phyloP scores from a whole-genome alignment of 1,140 invertebrate genomes.

The Drosophila murphyi region DNA sequence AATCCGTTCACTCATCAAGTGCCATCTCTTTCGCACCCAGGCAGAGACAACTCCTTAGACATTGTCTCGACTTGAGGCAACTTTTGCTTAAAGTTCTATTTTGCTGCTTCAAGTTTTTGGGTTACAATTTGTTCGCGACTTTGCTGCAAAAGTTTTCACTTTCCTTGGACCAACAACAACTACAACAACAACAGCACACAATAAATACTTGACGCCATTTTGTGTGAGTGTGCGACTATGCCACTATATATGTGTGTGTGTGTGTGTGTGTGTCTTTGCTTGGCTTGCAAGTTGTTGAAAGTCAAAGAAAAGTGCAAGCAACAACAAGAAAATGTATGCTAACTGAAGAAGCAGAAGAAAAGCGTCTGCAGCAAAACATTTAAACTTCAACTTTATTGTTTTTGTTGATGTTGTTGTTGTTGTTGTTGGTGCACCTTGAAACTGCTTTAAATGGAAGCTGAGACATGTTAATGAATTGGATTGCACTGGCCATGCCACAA shows the following conservation, averaged over 20 bases:
- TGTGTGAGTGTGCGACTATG: conserved; percentile 38
- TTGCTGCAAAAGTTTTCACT: conserved; percentile 77
- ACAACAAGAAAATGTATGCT: conserved; percentile 49
- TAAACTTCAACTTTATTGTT: conserved; percentile 54
- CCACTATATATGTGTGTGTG: conserved; percentile 18
- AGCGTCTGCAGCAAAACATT: conserved; percentile 65
- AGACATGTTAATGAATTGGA: conserved; percentile 14
- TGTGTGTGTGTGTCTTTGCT: conserved; percentile 19
- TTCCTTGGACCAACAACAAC: conserved; percentile 53
- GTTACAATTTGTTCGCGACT: conserved; percentile 73
- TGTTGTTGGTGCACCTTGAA: conserved; percentile 13
- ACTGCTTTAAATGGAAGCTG: conserved; percentile 28
- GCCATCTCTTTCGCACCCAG: conserved; percentile 7
- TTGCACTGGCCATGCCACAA: not conserved
- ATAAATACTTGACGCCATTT: conserved; percentile 79
- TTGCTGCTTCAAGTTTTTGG: conserved; percentile 44
- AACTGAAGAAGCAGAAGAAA: conserved; percentile 46
- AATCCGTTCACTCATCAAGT: not conserved
- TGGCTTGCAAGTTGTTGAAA: conserved; percentile 64
- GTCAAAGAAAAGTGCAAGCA: conserved; percentile 71
- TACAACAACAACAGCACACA: conserved; percentile 44
- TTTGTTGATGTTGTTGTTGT: conserved; percentile 1
- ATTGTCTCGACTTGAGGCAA: conserved; percentile 45
- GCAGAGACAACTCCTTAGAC: conserved; percentile 11
- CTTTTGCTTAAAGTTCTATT: conserved; percentile 41